Evolutionary conservation across 2,797 vertebrate species (phyloP).

Genomic region (Girardinus metallicus): DNA sequence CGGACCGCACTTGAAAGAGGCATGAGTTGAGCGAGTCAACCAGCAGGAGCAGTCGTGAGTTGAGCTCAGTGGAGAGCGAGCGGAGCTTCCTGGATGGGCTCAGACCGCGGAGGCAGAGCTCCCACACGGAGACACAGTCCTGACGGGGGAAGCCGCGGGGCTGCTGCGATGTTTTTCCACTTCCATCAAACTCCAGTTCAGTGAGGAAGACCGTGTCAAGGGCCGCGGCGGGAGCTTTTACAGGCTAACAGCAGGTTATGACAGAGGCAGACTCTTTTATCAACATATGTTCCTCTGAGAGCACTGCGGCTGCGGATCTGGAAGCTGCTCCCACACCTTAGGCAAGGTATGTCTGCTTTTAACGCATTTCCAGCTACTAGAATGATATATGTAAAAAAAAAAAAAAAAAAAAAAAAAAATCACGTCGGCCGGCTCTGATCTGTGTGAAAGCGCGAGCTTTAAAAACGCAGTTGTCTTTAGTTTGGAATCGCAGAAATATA

Average conservation of each 20-base stretch:
- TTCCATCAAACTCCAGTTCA: neutral
- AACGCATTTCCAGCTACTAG: neutral
- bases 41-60: constrained; percentile 52
- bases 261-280: constrained; percentile 5
- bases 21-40: constrained; percentile 19
- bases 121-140: neutral
- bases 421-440: neutral
- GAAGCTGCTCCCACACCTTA: constrained; percentile 46
- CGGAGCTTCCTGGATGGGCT: constrained; percentile 4
- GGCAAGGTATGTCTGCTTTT: constrained; percentile 46
- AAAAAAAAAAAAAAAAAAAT: too few species aligned
- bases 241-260: constrained; percentile 24
- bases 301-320: constrained; percentile 65
- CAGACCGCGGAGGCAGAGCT: neutral
- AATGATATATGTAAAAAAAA: too few species aligned
- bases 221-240: neutral
- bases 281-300: constrained; percentile 49
- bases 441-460: neutral
- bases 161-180: constrained; percentile 10
- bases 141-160: constrained; percentile 3
- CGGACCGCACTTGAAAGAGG: constrained; percentile 45
- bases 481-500: neutral
- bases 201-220: neutral
- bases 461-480: neutral
- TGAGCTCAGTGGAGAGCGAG: neutral